These are phyloP conservation scores for Euschistus heros DNA, from an alignment of 1,140 invertebrate genomes.

Conservation along the genomic window DNA sequence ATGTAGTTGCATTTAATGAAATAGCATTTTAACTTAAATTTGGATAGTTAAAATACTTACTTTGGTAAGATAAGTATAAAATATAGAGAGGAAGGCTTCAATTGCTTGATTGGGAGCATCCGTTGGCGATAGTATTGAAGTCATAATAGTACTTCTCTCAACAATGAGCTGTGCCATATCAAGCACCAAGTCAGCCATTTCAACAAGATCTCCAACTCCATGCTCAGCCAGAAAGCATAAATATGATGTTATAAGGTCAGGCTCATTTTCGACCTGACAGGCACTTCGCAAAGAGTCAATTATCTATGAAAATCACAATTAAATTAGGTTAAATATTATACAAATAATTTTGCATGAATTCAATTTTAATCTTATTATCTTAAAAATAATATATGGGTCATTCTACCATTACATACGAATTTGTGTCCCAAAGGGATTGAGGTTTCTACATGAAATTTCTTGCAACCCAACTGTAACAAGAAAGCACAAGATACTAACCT, in stretches of 20 bases:
- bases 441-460: too few relatives aligned
- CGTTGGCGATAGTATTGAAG: constrained; percentile 62
- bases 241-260: constrained; percentile 75
- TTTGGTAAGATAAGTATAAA: constrained; percentile 62
- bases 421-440: too few relatives aligned
- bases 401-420: too few relatives aligned
- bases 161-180: constrained; percentile 88
- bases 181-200: constrained; percentile 52
- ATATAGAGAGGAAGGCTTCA: constrained; percentile 65
- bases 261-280: constrained; percentile 82
- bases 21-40: too few relatives aligned
- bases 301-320: constrained; percentile 25
- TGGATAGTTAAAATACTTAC: constrained; percentile 36
- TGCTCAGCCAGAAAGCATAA: constrained; percentile 72
- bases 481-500: too few relatives aligned
- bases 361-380: neutral
- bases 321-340: too few relatives aligned
- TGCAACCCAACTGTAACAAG: too few relatives aligned
- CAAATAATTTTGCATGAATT: neutral
- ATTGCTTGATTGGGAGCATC: constrained; percentile 50
- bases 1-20: too few relatives aligned
- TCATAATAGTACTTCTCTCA: constrained; percentile 79
- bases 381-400: too few relatives aligned
- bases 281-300: constrained; percentile 65
- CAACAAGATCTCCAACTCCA: constrained; percentile 38